phyloP scores from a whole-genome alignment of 2,797 vertebrate species.

The Ataeniobius toweri region DNA sequence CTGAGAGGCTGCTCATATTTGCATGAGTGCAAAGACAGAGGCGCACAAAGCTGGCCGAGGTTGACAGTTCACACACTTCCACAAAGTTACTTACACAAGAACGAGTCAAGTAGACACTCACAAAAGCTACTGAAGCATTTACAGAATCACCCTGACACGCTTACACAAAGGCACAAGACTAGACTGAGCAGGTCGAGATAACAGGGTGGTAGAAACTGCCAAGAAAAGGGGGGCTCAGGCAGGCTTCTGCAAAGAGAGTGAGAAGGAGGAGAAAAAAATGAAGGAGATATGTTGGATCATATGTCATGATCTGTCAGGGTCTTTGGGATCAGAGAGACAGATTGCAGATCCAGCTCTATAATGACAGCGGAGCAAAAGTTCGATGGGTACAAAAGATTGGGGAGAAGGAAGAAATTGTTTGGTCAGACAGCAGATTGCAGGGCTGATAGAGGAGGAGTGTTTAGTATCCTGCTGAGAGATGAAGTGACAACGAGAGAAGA shows the following conservation, averaged over 20 bases:
- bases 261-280: conserved; percentile 19
- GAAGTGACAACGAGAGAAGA: conserved; percentile 34
- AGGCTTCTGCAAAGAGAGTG: conserved; percentile 16
- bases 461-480: conserved; percentile 43
- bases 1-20: conserved; percentile 44
- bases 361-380: conserved; percentile 33
- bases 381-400: conserved; percentile 15
- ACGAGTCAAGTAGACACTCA: conserved; percentile 24
- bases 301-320: conserved; percentile 44
- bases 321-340: conserved; percentile 36
- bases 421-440: conserved; percentile 31
- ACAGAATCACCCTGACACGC: conserved; percentile 30
- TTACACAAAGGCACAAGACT: conserved; percentile 30
- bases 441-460: conserved; percentile 32
- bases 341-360: conserved; percentile 36
- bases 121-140: conserved; percentile 27
- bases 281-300: conserved; percentile 40
- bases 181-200: conserved; percentile 24
- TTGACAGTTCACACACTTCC: conserved; percentile 39
- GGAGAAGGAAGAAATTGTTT: conserved; percentile 26
- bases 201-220: conserved; percentile 26
- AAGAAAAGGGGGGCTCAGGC: conserved; percentile 15
- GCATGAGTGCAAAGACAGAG: conserved; percentile 39
- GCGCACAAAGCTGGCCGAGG: conserved; percentile 21
- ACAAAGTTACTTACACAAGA: conserved; percentile 22